Evolutionary conservation across 2,888 invertebrate genomes (phyloP), one percentile per base, ranked within the genome.

Genomic region (Eupithecia tripunctaria): DNA sequence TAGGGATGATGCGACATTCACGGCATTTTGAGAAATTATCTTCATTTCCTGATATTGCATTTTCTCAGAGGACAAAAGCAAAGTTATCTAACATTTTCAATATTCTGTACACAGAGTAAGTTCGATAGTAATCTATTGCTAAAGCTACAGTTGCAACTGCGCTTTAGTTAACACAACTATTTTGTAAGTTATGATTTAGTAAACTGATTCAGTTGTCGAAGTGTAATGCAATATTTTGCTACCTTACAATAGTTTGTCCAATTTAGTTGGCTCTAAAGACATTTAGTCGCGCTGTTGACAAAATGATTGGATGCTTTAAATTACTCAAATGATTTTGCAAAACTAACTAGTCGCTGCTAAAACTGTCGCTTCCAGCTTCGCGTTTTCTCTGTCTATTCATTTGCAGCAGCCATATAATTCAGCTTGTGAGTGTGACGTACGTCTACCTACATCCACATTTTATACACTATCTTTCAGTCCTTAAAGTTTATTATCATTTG

Each of bases 111-210:
- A n/a, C n/a, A 6, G 36, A 32, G 32, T 36, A 21, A 62, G 21
- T 41, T 72, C 67, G 71, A 72, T 64, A 64, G 25, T 51, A 62
- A 64, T 72, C 72, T 72, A 59, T 68, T 72, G 60, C 68, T 59
- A 64, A 65, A 65, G 56, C 56, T 67, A 62, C 71, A 36, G 68
- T 68, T 68, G 64, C 59, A 64, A 32, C 43, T 68, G 68, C 63
- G 32, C 38, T 70, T 66, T 63, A 29, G 68, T 68, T 65, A 72
- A 72, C 64, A 68, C 62, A 67, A 72, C 68, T 65, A 68, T 72
- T 72, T 72, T 68, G 72, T 65, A 72, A 68, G 43, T 41, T 68
- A 64, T 68, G 67, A 72, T 72, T 68, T 65, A 60, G 59, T 51
- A 59, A 72, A 60, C 60, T 65, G 68, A 65, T 72, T 65, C 5